Base-by-base conservation (phyloP, 2,888 invertebrate species). In the Rhamphomyia laevipes region DNA sequence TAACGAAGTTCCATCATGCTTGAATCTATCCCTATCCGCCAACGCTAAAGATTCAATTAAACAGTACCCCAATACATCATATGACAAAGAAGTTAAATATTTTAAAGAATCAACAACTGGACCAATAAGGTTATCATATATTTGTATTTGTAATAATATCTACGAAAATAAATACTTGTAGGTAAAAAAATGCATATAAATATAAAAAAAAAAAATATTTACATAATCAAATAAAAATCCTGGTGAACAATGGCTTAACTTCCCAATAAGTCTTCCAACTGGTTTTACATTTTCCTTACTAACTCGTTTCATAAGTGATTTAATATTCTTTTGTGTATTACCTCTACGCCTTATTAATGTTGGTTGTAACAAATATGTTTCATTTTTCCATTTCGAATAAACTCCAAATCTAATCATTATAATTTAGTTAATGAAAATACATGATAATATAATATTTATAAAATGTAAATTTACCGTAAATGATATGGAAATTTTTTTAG, bases 271-370 rank as follows among this genome's bases (percentile, higher is more conserved):
- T 51, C 99, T 77, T 1, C 99, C 99, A 53, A 94, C 88, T 2
- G 90, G 92, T 68, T 97, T 99, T 7, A 96, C 92, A 62, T 95
- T 99, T 68, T 99, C 99, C 66, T 99, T 99, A 60, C 94, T 94
- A 35, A 93, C 91, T 54, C 88, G 82, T 73, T 97, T 96, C 91
- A 99, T 93, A 35, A 96, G 86, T 56, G 92, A 92, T 66, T 94
- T 94, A 44, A 95, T 89, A 62, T 88, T 82, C 63, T 94, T 93
- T 56, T 92, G 79, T 0, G 89, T 84, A 63, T 90, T 87, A 1
- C 90, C 93, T 40, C 87, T 79, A 33, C 88, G 85, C 17, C 86
- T 77, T 62, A 94, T 78, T 47, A 99, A 71, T 38, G 84, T 78
- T 0, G 96, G 88, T 68, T 95, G 90, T 43, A 84, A 73, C 51